phyloP scores from a whole-genome alignment of 2,888 invertebrate genomes.

The Lasius platythorax region DNA sequence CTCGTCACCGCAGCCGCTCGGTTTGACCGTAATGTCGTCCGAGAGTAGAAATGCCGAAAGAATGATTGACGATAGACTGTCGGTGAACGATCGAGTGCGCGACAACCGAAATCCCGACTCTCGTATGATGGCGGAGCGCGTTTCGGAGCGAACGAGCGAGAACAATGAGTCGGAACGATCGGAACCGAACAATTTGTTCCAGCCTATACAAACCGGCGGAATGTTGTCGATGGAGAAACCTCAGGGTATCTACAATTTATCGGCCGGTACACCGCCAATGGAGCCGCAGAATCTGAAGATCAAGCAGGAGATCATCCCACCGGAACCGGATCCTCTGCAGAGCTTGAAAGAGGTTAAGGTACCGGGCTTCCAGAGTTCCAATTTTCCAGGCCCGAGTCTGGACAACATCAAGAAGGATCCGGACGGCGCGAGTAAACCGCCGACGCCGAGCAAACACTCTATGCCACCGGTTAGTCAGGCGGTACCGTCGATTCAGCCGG shows the following conservation, averaged over 20 bases:
- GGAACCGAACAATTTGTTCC: constrained; percentile 82
- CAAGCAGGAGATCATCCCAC: constrained; percentile 89
- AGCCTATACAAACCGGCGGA: constrained; percentile 81
- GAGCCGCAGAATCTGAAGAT: constrained; percentile 92
- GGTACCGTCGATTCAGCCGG: constrained; percentile 81
- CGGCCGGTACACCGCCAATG: constrained; percentile 83
- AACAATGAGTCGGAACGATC: constrained; percentile 76
- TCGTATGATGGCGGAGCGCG: constrained; percentile 66
- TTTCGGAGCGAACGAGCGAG: constrained; percentile 67
- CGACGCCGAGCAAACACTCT: constrained; percentile 84
- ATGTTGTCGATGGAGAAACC: constrained; percentile 79
- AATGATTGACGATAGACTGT: constrained; percentile 74
- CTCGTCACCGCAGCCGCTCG: constrained; percentile 83
- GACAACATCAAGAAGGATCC: constrained; percentile 93
- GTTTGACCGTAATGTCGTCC: constrained; percentile 81
- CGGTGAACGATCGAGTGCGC: constrained; percentile 66
- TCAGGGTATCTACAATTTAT: constrained; percentile 75
- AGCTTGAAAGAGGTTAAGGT: constrained; percentile 93
- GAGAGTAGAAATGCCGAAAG: constrained; percentile 79
- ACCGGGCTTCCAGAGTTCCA: constrained; percentile 89
- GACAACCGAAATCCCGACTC: constrained; percentile 69
- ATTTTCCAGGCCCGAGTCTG: constrained; percentile 89
- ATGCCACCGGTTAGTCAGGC: constrained; percentile 73
- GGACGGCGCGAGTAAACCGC: constrained; percentile 86
- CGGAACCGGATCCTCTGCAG: constrained; percentile 90